Base-by-base conservation (phyloP, 2,888 invertebrate species). In the Tethea ocularis region DNA sequence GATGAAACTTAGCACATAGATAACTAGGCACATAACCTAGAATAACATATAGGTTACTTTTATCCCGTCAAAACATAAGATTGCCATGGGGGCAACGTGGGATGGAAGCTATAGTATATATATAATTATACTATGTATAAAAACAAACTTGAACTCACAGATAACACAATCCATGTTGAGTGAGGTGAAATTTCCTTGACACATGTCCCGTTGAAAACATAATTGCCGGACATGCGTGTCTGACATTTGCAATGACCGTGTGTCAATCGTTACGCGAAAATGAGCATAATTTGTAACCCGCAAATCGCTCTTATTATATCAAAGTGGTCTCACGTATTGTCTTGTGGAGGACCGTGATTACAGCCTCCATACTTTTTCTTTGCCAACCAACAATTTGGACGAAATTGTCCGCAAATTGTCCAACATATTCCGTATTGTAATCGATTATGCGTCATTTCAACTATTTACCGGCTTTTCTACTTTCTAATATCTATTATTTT, bases 311-410 rank as follows among this genome's bases (percentile, higher is more conserved):
- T 77, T 75, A 82, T 85, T 83, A 83, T 76, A 62, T 64, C 71
- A 75, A 83, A 88, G 83, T 84, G 82, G 77, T 58, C 69, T 69
- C 80, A 81, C 80, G 82, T 82, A 83, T 84, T 85, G 80, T 83
- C 78, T 61, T 63, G 69, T 64, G 52, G 63, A 69, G 65, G 67
- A 67, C 61, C 61, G 72, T 69, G 66, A 76, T 77, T 73, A 72
- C 54, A 54, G 54, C 51, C 56, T 61, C 75, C 65, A 68, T 61
- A 67, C 68, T 77, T 74, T 74, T 75, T 68, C 67, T 67, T 66
- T 52, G 57, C 52, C 53, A 57, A 57, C 56, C 58, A 62, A 60
- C 64, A 63, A 70, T 73, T 77, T 71, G 60, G 41, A 60, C 62
- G 60, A 67, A 72, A 72, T 68, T 66, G 60, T 71, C 65, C 60